A percentile compares a stretch with the other conserved stretches of the same genome.
phyloP scores from a whole-genome alignment of 2,113 vertebrate species.

The Pelodiscus sinensis region DNA sequence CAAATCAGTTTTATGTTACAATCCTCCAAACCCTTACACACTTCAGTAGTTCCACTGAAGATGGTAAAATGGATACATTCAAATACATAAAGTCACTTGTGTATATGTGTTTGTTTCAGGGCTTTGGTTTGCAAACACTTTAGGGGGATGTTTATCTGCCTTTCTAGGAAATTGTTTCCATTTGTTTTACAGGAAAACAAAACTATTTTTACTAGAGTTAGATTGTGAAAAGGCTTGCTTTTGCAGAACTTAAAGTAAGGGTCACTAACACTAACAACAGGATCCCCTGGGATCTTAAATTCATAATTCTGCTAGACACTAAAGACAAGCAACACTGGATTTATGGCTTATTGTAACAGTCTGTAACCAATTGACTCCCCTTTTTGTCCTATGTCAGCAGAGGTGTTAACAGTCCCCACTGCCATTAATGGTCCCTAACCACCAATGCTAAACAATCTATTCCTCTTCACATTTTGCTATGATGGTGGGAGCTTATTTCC shows the following conservation, averaged over 20 bases:
- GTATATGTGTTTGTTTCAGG: background rate
- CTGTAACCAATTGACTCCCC: no score
- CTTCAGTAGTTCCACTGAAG: background rate
- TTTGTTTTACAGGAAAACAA: background rate
- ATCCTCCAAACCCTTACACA: background rate
- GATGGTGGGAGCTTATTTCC: no score
- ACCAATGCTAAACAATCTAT: no score
- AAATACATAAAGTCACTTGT: background rate
- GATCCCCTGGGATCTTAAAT: no score
- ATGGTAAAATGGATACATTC: background rate
- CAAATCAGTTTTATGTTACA: background rate
- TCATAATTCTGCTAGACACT: no score
- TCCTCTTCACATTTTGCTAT: no score
- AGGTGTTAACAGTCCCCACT: no score
- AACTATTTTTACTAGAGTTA: background rate
- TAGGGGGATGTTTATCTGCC: background rate
- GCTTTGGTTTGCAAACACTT: background rate
- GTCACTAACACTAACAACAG: background rate
- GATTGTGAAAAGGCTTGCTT: background rate
- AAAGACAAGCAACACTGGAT: no score
- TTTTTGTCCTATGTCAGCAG: no score
- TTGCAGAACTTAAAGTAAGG: background rate
- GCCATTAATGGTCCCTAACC: no score
- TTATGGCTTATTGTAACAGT: no score
- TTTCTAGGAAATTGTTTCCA: background rate